Percentiles rank a stretch among this genome's conserved stretches.
Conservation (phyloP, 2,113 vertebrate species). For the Azemiops feae region DNA sequence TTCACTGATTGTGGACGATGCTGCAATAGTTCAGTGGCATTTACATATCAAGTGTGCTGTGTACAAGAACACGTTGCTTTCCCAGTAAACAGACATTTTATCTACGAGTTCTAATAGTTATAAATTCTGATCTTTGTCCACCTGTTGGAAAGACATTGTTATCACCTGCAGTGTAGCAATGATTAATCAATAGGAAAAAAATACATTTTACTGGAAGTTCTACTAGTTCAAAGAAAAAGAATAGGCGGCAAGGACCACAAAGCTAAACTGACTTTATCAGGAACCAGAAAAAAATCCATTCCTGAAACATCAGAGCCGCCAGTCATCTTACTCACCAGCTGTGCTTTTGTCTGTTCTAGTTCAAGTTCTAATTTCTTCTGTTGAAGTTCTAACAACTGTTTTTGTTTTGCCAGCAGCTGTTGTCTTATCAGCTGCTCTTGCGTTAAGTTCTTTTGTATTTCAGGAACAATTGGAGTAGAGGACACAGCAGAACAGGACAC, state of each 20-base stretch:
- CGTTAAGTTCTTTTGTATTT: constrained; percentile 85
- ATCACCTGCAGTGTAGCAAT: background rate
- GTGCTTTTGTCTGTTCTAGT: constrained; percentile 97
- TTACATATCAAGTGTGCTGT: background rate
- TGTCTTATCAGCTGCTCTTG: constrained; percentile 96
- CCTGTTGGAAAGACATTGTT: background rate
- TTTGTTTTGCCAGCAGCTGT: constrained; percentile 96
- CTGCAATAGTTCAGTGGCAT: background rate
- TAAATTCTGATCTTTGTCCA: background rate
- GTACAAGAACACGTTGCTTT: background rate
- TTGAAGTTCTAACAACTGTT: constrained; percentile 96
- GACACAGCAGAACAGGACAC: constrained; percentile 63
- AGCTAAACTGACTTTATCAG: background rate
- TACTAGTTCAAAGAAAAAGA: background rate
- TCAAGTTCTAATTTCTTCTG: constrained; percentile 99
- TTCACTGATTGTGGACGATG: background rate
- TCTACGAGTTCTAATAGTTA: background rate
- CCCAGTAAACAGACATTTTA: background rate
- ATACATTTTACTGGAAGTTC: background rate
- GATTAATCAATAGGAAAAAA: background rate
- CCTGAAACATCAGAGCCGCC: background rate
- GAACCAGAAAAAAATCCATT: background rate
- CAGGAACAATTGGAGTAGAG: constrained; percentile 71
- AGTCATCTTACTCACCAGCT: constrained; percentile 82
- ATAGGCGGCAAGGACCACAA: background rate